Evolutionary conservation across 2,113 vertebrate genomes (phyloP).

Genomic region (Eulacestoma nigropectus): DNA sequence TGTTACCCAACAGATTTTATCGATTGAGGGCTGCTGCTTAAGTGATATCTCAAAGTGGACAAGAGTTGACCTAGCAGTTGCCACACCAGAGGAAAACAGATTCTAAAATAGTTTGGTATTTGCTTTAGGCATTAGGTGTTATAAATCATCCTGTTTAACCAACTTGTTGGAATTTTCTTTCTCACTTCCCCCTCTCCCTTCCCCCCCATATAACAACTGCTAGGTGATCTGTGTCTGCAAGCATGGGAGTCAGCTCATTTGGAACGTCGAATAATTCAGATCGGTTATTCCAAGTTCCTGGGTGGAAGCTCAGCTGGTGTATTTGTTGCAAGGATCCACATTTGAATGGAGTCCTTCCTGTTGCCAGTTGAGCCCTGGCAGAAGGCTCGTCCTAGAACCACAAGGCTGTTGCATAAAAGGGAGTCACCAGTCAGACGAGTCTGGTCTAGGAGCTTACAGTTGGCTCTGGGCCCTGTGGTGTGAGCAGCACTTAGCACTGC

Average conservation of each 20-base stretch:
- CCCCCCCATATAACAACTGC: neutral
- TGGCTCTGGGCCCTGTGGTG: neutral
- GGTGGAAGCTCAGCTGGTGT: neutral
- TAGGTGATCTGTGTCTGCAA: neutral
- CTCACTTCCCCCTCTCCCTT: neutral
- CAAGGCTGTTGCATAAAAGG: neutral
- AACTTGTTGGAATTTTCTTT: neutral
- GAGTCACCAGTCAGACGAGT: neutral
- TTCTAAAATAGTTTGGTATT: constrained; percentile 18
- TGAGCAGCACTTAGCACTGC: neutral
- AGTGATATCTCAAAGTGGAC: neutral
- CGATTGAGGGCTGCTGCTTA: neutral
- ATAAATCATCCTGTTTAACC: constrained; percentile 33
- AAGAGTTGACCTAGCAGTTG: constrained; percentile 1
- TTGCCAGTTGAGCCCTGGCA: neutral
- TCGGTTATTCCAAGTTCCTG: neutral
- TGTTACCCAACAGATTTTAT: neutral
- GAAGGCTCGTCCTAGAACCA: neutral
- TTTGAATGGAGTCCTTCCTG: neutral
- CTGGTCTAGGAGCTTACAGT: neutral
- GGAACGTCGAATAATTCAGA: neutral
- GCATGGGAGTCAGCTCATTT: neutral
- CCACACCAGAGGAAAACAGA: neutral
- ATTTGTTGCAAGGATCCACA: neutral
- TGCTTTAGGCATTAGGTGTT: constrained; percentile 6